phyloP scores from a whole-genome alignment of 2,888 invertebrate species.

The Ligdia adustata region DNA sequence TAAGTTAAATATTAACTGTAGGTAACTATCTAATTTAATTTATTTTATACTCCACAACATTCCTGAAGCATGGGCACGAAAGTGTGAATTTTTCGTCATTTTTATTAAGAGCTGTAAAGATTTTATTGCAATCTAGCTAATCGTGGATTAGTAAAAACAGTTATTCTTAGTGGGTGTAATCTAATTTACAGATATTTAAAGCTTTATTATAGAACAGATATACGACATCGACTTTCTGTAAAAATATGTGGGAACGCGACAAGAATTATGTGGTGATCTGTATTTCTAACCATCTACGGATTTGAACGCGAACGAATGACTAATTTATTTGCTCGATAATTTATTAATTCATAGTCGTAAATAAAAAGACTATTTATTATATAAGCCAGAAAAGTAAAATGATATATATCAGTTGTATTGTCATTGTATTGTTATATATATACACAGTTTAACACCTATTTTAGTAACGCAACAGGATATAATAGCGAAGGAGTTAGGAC shows the following conservation, averaged over 20 bases:
- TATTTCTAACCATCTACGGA: constrained; percentile 7
- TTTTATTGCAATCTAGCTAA: constrained; percentile 36
- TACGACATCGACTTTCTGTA: constrained; percentile 18
- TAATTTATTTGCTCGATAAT: constrained; percentile 15
- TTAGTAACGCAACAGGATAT: too few species aligned
- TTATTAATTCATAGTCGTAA: too few species aligned
- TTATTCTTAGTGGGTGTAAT: constrained; percentile 37
- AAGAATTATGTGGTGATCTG: constrained; percentile 11
- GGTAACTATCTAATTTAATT: too few species aligned
- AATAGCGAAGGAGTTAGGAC: too few species aligned
- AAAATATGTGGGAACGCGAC: constrained; percentile 14
- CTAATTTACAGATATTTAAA: constrained; percentile 33
- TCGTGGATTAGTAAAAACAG: constrained; percentile 36
- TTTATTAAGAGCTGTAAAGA: constrained; percentile 32
- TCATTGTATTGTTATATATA: too few species aligned
- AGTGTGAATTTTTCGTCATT: constrained; percentile 36
- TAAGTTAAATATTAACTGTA: too few species aligned
- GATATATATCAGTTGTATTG: too few species aligned
- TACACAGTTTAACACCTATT: too few species aligned
- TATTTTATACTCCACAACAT: background rate
- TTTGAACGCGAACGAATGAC: background rate
- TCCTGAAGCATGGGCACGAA: background rate
- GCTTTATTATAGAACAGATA: constrained; percentile 31
- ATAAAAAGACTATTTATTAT: too few species aligned
- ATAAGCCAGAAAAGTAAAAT: too few species aligned